Evolutionary conservation across 1,140 invertebrate genomes (phyloP).

Genomic region (Penaeus chinensis): DNA sequence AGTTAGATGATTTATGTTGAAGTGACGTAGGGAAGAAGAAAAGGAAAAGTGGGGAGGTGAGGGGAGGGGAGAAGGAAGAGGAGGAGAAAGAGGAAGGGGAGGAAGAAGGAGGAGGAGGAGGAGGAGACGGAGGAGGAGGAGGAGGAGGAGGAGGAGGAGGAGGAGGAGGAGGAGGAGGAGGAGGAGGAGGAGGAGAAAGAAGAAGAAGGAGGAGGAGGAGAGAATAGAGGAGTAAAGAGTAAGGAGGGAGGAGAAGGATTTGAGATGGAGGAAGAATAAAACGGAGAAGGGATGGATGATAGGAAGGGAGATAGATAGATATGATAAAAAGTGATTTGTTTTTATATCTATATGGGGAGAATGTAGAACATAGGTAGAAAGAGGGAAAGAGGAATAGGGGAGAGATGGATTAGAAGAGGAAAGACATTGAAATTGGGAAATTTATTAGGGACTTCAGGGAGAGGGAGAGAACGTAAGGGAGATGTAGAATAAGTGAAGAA

Average conservation of each 20-base stretch:
- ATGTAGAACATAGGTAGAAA: background rate
- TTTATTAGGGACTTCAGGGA: background rate
- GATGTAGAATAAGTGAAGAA: background rate
- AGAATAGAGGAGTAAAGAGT: background rate
- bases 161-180: background rate
- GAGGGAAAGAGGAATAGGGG: background rate
- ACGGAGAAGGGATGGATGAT: background rate
- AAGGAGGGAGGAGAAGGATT: background rate
- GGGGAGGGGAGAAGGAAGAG: background rate
- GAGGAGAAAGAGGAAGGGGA: background rate
- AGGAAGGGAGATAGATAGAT: background rate
- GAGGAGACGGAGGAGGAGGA: background rate
- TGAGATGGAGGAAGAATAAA: background rate
- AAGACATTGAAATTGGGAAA: constrained; percentile 5
- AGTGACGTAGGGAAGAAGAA: background rate
- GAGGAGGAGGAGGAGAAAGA: background rate
- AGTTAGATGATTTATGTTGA: too few relatives aligned
- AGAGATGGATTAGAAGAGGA: constrained; percentile 7
- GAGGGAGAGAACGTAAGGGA: background rate
- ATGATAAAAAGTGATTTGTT: too few relatives aligned
- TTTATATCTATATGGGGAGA: background rate
- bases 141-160: background rate
- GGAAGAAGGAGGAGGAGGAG: background rate
- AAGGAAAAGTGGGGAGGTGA: background rate
- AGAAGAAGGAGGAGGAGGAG: background rate